Base-by-base conservation (phyloP, 2,888 invertebrate genomes). In the Lydus trimaculatus region DNA sequence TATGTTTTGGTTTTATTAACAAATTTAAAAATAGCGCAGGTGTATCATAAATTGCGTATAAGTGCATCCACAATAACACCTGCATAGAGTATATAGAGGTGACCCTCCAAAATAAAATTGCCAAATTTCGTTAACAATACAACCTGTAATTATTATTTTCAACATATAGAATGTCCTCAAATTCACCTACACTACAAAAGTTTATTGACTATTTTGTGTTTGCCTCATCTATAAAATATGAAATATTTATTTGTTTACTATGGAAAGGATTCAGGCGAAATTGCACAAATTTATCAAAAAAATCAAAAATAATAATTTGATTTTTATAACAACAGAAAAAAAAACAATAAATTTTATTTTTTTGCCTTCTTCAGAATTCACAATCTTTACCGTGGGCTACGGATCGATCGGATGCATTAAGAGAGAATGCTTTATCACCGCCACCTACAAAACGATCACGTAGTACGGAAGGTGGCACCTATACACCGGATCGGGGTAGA, bases 371-470 rank as follows among this genome's bases (percentile, higher is more conserved):
- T n/a, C n/a, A 90, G 89, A 86, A 88, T 78, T 89, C 89, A 72
- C 87, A 89, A 69, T 88, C 89, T 74, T 85, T 89, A 81, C 88
- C 90, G 70, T 91, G 91, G 91, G 89, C 90, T 78, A 87, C 89
- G 72, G 85, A 86, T 79, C 82, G 84, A 71, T 80, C 84, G 75
- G 84, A 85, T 70, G 80, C 84, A 71, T 79, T 83, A 58, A 81
- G 84, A 72, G 88, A 85, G 82, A 91, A 80, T 80, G 89, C 85
- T 82, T 89, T 86, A 84, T 89, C 90, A 36, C 89, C 90, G 66
- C 92, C 92, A 31, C 90, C 91, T 64, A 91, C 92, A 80, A 88
- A 92, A 79, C 90, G 91, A 74, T 87, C 92, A 79, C 90, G 91
- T 73, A 91, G 91, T 13, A 91, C 91, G 81, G 87, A 92, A 70